Base-by-base conservation (phyloP, 2,113 vertebrate genomes). In the Ictalurus punctatus region DNA sequence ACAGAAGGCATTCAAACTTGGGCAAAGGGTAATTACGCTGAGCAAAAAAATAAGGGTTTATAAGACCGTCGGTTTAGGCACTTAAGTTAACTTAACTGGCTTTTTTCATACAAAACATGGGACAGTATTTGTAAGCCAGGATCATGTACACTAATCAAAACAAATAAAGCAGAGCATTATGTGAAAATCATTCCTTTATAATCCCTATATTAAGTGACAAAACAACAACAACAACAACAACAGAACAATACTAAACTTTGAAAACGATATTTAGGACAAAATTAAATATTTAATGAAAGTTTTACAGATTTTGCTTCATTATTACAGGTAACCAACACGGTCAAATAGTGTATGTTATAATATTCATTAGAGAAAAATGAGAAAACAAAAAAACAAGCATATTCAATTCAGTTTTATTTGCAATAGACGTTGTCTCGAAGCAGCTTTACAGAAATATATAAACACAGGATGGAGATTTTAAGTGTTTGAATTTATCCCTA, bases 11-110 rank as follows among this genome's bases (percentile, higher is more conserved):
- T 83, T 90, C 83, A 89, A 82, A 78, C 78, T 76, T 44, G 63
- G 48, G 83, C 65, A 86, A 54, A 90, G 73, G 88, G 44, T 90
- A 93, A 89, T 94, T 89, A 90, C 54, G 54, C 59, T 23, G 82
- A 44, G 63, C 85, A 71, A 87, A 88, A 88, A 87, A 86, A 88
- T 71, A 87, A 87, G 58, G 83, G 52, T 30, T 44, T 82, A 30
- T 56, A 27, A 58, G 85, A 83, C 56, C 84, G 83, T 21, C 54
- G 16, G 86, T 81, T 40, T 90, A n/a, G 4, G 58, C 73, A 84
- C 85, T 93, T 90, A 88, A 23, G 74, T 78, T 48, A 48, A 48
- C 44, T 48, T 48, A 7, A 48, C 88, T 90, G 69, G 6, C 56
- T 13, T 12, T 73, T 85, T 27, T 87, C 37, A 23, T 34, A 48